These are phyloP conservation scores for Poecilia picta DNA, from an alignment of 2,797 vertebrate genomes.

Conservation along the genomic window DNA sequence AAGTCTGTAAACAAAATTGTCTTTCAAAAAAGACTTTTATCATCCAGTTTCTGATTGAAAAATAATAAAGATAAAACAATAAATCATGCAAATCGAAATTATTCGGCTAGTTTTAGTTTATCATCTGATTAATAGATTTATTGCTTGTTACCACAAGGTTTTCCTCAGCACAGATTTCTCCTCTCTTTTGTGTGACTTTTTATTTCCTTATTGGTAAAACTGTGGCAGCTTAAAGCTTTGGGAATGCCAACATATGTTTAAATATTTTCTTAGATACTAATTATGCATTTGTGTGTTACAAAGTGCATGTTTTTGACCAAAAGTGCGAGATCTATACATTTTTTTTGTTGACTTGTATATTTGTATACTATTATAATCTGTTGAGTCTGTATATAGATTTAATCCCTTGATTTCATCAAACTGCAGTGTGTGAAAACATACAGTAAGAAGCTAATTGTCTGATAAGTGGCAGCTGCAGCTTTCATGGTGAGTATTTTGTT, in stretches of 20 bases:
- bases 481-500: slow-evolving; percentile 21
- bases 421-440: too few species aligned
- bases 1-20: too few species aligned
- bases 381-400: neutral
- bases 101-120: too few species aligned
- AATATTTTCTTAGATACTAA: neutral
- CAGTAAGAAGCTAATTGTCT: neutral
- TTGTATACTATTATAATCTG: neutral
- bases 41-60: too few species aligned
- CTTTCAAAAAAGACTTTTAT: too few species aligned
- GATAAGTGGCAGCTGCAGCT: neutral
- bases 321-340: neutral
- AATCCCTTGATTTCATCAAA: neutral
- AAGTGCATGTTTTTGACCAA: neutral
- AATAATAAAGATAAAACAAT: too few species aligned
- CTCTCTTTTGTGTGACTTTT: neutral
- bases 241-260: neutral
- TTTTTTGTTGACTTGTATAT: neutral
- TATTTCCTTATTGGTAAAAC: neutral
- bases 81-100: too few species aligned
- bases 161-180: neutral
- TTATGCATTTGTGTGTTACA: neutral
- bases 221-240: neutral
- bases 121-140: too few species aligned
- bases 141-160: too few species aligned